Percentiles rank a stretch among this genome's conserved stretches.
These are phyloP conservation scores for Sebastolobus altivelis DNA, from an alignment of 2,797 vertebrate genomes.

Conservation along the genomic window DNA sequence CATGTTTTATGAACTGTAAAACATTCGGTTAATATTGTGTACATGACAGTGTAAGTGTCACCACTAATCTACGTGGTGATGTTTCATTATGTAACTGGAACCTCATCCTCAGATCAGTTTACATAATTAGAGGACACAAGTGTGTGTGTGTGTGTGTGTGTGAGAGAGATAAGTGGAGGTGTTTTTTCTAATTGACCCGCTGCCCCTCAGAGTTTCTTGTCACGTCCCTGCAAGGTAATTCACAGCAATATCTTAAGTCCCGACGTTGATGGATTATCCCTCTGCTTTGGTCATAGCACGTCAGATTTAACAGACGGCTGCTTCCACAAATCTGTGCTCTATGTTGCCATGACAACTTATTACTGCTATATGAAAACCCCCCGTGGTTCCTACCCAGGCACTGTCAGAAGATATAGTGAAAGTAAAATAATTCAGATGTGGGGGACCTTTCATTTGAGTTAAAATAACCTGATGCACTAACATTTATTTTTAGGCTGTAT, in stretches of 20 bases:
- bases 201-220: conserved; percentile 16
- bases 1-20: conserved; percentile 3
- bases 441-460: background rate
- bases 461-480: background rate
- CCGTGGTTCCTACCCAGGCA: conserved; percentile 17
- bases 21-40: background rate
- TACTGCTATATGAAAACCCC: conserved; percentile 26
- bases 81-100: background rate
- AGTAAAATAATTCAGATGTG: conserved; percentile 15
- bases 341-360: conserved; percentile 64
- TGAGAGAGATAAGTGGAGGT: background rate
- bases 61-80: background rate
- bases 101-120: conserved; percentile 9
- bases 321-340: conserved; percentile 55
- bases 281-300: conserved; percentile 41
- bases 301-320: conserved; percentile 65
- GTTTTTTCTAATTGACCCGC: conserved; percentile 18
- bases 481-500: background rate
- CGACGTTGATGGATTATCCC: conserved; percentile 52
- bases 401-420: conserved; percentile 12
- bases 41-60: background rate
- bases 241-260: conserved; percentile 28
- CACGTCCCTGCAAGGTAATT: conserved; percentile 22
- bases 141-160: conserved; percentile 1
- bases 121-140: conserved; percentile 16